phyloP scores from a whole-genome alignment of 2,797 vertebrate species.

The Carapus acus region DNA sequence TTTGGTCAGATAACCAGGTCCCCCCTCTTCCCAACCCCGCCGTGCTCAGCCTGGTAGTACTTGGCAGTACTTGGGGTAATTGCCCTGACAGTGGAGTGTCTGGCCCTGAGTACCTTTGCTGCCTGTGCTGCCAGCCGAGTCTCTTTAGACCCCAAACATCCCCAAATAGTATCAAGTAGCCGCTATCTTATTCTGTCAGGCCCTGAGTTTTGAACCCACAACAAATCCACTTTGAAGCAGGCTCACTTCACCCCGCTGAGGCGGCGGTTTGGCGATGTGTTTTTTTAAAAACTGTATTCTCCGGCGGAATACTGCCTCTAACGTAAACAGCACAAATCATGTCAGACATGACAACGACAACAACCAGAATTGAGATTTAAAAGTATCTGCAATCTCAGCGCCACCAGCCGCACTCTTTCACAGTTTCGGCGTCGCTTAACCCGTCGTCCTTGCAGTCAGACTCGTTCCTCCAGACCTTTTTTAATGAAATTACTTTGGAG shows the following conservation, averaged over 20 bases:
- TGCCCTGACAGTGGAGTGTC: conserved; percentile 30
- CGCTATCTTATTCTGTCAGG: conserved; percentile 23
- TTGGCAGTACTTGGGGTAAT: conserved; percentile 37
- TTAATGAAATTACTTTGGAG: too few relatives aligned
- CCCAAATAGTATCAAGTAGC: conserved; percentile 21
- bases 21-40: conserved; percentile 1
- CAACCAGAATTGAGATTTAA: too few relatives aligned
- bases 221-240: conserved; percentile 13
- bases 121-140: conserved; percentile 23
- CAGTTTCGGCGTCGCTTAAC: too few relatives aligned
- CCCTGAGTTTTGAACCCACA: conserved; percentile 4
- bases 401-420: too few relatives aligned
- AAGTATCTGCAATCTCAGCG: too few relatives aligned
- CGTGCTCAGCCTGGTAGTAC: conserved; percentile 4
- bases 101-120: conserved; percentile 17
- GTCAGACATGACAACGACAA: too few relatives aligned
- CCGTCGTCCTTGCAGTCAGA: too few relatives aligned
- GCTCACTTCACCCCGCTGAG: too few relatives aligned
- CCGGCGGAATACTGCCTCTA: not conserved
- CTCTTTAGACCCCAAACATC: conserved; percentile 29
- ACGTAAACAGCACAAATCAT: too few relatives aligned
- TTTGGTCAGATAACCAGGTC: too few relatives aligned
- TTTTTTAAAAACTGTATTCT: not conserved
- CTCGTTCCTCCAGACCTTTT: too few relatives aligned
- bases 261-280: not conserved